These are phyloP conservation scores for Pyrochroa serraticornis DNA, from an alignment of 2,888 invertebrate species.

Conservation along the genomic window DNA sequence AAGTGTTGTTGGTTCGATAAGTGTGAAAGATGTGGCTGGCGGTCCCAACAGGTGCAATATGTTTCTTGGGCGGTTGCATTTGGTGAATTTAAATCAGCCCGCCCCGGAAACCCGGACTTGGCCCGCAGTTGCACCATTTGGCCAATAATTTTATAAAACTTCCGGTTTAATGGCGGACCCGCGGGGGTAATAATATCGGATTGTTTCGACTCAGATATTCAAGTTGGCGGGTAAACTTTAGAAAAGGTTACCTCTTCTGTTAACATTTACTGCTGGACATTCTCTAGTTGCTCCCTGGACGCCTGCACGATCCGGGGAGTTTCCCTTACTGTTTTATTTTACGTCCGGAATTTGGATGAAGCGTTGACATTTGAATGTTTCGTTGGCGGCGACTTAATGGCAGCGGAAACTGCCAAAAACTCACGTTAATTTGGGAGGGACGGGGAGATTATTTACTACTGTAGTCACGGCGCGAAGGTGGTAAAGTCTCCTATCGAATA, in stretches of 20 bases:
- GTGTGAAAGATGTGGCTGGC: conserved; percentile 7
- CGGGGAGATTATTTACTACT: neutral
- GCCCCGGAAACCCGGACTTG: conserved; percentile 6
- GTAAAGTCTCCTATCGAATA: conserved; percentile 27
- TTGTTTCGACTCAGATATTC: conserved; percentile 31
- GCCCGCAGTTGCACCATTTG: conserved; percentile 30
- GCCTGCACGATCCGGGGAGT: conserved; percentile 21
- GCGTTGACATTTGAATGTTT: conserved; percentile 17
- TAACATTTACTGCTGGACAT: conserved; percentile 32
- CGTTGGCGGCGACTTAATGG: no score
- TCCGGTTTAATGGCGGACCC: conserved; percentile 30
- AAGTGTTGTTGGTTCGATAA: conserved; percentile 12
- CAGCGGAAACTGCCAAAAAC: no score
- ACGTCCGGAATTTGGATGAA: conserved; percentile 20
- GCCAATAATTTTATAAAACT: conserved; percentile 40
- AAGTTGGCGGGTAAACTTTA: conserved; percentile 29
- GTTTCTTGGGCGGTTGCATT: conserved; percentile 21
- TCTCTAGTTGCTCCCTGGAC: conserved; percentile 26
- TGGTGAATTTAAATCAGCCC: conserved; percentile 28
- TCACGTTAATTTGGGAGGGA: no score
- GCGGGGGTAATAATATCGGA: conserved; percentile 32
- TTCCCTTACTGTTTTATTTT: conserved; percentile 26
- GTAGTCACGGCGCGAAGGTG: conserved; percentile 12
- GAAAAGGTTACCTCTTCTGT: conserved; percentile 29
- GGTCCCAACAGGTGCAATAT: conserved; percentile 31